A percentile compares a stretch with the other conserved stretches of the same genome.
Evolutionary conservation across 2,888 invertebrate genomes (phyloP).

Genomic region (Ptychoptera contaminata): DNA sequence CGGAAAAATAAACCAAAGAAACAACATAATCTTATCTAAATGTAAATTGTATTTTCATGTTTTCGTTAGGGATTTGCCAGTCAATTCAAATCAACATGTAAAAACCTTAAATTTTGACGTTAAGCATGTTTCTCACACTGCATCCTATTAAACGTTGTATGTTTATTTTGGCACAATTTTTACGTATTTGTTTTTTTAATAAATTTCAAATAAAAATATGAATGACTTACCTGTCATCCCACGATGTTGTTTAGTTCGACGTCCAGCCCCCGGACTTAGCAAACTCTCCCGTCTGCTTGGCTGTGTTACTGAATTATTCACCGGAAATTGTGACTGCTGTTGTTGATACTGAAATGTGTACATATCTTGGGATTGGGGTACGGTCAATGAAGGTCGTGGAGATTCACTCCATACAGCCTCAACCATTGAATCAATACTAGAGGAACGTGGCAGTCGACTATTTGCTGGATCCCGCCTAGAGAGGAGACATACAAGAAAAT

Average conservation of each 20-base stretch:
- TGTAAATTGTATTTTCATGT: too few relatives aligned
- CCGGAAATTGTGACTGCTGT: slow-evolving; percentile 27
- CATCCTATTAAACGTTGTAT: too few relatives aligned
- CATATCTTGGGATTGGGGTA: slow-evolving; percentile 12
- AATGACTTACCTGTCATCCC: slow-evolving; percentile 51
- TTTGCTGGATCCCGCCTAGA: slow-evolving; percentile 33
- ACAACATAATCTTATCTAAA: too few relatives aligned
- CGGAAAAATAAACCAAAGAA: too few relatives aligned
- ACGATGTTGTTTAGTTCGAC: slow-evolving; percentile 59
- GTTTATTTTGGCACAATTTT: too few relatives aligned
- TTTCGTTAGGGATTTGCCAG: too few relatives aligned
- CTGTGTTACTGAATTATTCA: slow-evolving; percentile 22
- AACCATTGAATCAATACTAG: slow-evolving; percentile 65
- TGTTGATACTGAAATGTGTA: slow-evolving; percentile 27
- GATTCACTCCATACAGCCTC: slow-evolving; percentile 49
- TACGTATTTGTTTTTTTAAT: neutral
- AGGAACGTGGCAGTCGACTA: slow-evolving; percentile 49
- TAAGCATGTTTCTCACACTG: too few relatives aligned
- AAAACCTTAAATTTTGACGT: too few relatives aligned
- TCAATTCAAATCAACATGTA: too few relatives aligned
- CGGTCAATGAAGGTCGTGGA: slow-evolving; percentile 27
- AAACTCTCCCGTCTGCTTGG: slow-evolving; percentile 39
- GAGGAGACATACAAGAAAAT: too few relatives aligned
- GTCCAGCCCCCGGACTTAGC: slow-evolving; percentile 58
- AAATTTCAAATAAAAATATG: neutral